Percentiles rank a stretch among this genome's conserved stretches.
Conservation (phyloP, 2,797 vertebrate genomes). For the Siniperca scherzeri region DNA sequence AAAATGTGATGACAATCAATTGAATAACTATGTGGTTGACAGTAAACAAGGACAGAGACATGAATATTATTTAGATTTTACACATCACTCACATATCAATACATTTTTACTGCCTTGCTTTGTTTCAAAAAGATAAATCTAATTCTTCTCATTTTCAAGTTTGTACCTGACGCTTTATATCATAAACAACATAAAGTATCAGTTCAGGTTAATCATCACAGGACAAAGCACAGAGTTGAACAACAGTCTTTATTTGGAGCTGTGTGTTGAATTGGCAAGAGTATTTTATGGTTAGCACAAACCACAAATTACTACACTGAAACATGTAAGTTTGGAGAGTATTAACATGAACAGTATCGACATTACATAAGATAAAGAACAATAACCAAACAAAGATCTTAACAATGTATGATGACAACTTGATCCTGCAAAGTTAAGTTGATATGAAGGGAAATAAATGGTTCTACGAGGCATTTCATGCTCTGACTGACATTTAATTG, state of each 20-base stretch:
- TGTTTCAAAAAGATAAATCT: neutral
- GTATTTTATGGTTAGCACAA: neutral
- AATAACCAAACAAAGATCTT: neutral
- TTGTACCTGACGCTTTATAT: neutral
- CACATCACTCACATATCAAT: neutral
- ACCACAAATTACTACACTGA: neutral
- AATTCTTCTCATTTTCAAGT: neutral
- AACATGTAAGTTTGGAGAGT: neutral
- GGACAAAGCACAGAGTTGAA: conserved; percentile 13
- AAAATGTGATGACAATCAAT: neutral
- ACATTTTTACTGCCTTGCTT: neutral
- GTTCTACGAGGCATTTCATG: neutral
- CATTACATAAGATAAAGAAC: neutral
- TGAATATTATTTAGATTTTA: neutral
- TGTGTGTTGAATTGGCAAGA: neutral
- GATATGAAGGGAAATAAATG: neutral
- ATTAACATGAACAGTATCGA: neutral
- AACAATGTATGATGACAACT: neutral
- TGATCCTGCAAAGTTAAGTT: neutral
- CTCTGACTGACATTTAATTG: neutral
- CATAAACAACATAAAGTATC: neutral
- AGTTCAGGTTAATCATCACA: conserved; percentile 13
- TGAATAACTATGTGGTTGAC: neutral
- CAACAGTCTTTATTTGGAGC: conserved; percentile 38
- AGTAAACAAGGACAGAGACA: neutral